phyloP scores from a whole-genome alignment of 2,797 vertebrate species.

The Oreochromis grahami region DNA sequence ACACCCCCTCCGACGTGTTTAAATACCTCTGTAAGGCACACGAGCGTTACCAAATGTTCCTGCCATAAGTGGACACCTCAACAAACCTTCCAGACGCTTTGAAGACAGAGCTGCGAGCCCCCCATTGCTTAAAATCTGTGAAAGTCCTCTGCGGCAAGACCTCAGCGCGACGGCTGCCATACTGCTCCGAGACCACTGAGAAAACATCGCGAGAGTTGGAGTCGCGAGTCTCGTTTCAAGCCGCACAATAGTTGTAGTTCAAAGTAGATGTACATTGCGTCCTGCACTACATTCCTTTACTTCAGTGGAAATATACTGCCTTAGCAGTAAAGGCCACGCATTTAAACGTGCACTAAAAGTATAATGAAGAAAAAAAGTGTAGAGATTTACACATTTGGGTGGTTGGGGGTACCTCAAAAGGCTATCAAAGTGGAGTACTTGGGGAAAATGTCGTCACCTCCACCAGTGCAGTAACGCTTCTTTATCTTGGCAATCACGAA shows the following conservation, averaged over 20 bases:
- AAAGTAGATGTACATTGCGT: not conserved
- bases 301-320: not conserved
- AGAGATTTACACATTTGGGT: not conserved
- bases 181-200: slow-evolving; percentile 47
- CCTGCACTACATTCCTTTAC: not conserved
- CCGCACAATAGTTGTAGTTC: not conserved
- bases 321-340: not conserved
- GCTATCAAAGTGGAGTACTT: not conserved
- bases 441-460: not conserved
- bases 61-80: not conserved
- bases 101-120: slow-evolving; percentile 37
- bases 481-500: not conserved
- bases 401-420: not conserved
- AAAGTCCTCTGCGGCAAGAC: slow-evolving; percentile 72
- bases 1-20: slow-evolving; percentile 61
- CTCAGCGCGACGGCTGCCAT: slow-evolving; percentile 76
- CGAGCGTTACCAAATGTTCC: accelerated
- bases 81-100: slow-evolving; percentile 61
- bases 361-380: not conserved
- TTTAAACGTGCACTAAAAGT: not conserved
- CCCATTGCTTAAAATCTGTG: slow-evolving; percentile 57
- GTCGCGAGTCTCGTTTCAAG: not conserved
- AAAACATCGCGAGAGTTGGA: slow-evolving; percentile 58
- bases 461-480: not conserved
- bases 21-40: not conserved